These are phyloP conservation scores for Coenonympha glycerion DNA, from an alignment of 2,888 invertebrate species.

Conservation along the genomic window DNA sequence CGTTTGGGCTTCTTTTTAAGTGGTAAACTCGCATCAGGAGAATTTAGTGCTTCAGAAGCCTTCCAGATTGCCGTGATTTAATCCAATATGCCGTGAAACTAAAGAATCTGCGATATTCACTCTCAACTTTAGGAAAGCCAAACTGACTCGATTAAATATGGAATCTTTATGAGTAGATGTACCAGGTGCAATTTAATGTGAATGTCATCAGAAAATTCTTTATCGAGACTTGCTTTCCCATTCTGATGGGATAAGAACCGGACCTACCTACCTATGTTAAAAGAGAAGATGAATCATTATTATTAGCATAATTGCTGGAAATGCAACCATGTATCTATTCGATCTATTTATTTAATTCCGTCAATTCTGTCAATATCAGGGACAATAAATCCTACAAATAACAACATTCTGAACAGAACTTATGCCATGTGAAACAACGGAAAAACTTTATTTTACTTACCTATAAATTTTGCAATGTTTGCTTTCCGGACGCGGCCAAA, in stretches of 20 bases:
- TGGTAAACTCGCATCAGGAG: constrained; percentile 40
- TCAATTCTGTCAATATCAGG: neutral
- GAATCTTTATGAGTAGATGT: no score
- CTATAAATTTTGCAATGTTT: no score
- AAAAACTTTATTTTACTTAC: neutral
- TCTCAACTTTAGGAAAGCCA: neutral
- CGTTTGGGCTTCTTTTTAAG: constrained; percentile 46
- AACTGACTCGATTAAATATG: no score
- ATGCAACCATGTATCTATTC: neutral
- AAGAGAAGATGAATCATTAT: no score
- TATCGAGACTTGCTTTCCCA: no score
- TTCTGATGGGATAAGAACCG: no score
- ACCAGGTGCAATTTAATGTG: no score
- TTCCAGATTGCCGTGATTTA: constrained; percentile 50
- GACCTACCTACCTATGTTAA: no score
- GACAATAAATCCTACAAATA: neutral
- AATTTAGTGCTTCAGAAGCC: constrained; percentile 58
- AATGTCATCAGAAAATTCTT: no score
- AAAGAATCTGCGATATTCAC: constrained; percentile 20
- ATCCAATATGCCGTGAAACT: constrained; percentile 33
- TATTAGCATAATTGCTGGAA: no score
- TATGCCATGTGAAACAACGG: neutral
- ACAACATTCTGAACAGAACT: neutral
- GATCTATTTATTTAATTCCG: neutral
- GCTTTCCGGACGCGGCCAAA: neutral